Evolutionary conservation across 2,113 vertebrate genomes (phyloP), one percentile per base, ranked within the genome.

Genomic region (Meles meles): DNA sequence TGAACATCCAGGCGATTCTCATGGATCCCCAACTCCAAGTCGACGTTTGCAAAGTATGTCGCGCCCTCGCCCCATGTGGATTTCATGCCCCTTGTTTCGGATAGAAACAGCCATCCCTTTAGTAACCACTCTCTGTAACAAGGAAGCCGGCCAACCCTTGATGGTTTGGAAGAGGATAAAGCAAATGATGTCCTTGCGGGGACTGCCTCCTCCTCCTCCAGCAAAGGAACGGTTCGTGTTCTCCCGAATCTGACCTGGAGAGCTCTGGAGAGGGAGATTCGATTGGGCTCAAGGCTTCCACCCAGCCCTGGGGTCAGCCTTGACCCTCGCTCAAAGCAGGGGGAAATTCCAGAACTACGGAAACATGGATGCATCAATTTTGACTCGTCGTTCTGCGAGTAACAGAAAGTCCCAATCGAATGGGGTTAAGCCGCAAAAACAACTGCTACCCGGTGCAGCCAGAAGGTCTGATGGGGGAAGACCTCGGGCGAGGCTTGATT

Each of bases 1-100:
- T 97, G 44, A 98, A 97, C 10, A 34, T 97, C 0, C 96, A 97
- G 81, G 4, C 15, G 0, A 0, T 44, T 4, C 90, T 98, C 92
- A 96, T 90, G 92, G 1, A 79, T 0, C 57, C 92, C 1, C 1
- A 11, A 0, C 44, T 97, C 31, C 1, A 67, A 0, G 1, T 92
- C 0, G 31, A 29, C 0, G 3, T 17, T 5, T 98, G 98, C 84
- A 88, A 90, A 17, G 98, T 98, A 96, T 0, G 96, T 65, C 21
- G 15, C 1, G 1, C 31, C 37, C 69, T 37, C 15, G 0, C 61
- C 77, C 55, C 55, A 37, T 21, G 37, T 6, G 34, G 34, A 27
- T 42, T 67, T 90, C 11, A 7, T 18, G 27, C 63, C 37, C 7
- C 1, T 90, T 77, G 15, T 90, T 57, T 69, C 71, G 47, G 55